Conservation (phyloP, 2,113 vertebrate genomes). For the Centropristis striata region DNA sequence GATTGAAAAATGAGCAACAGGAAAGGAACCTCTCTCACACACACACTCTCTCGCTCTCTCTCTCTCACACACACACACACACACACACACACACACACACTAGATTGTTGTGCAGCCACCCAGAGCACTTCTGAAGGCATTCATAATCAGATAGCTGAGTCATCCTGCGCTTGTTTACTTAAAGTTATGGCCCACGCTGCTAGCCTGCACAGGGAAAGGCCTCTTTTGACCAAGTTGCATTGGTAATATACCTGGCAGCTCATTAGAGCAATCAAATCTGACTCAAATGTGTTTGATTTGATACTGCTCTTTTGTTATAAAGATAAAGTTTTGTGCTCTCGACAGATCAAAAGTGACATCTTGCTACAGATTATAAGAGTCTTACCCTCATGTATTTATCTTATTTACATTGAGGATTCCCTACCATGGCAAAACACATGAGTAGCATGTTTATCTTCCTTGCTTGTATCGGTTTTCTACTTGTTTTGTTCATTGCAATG, state of each 20-base stretch:
- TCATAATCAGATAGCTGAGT: slow-evolving; percentile 63
- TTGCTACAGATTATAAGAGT: not conserved
- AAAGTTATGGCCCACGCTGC: slow-evolving; percentile 29
- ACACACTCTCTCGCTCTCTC: no score
- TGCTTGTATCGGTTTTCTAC: not conserved
- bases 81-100: slow-evolving; percentile 26
- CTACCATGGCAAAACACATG: not conserved
- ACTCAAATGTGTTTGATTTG: slow-evolving; percentile 11
- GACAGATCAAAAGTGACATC: slow-evolving; percentile 10
- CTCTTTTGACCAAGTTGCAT: not conserved
- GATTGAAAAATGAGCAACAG: slow-evolving; percentile 37
- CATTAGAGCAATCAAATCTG: not conserved
- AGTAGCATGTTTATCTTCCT: not conserved
- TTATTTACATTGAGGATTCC: not conserved
- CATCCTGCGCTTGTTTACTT: slow-evolving; percentile 51
- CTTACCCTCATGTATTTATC: not conserved
- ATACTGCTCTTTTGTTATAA: not conserved
- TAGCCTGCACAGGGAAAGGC: slow-evolving; percentile 16
- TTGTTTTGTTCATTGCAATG: not conserved
- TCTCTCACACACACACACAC: not conserved
- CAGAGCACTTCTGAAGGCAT: slow-evolving; percentile 23
- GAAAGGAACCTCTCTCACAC: not conserved
- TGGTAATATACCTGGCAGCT: not conserved
- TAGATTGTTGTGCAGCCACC: slow-evolving; percentile 23
- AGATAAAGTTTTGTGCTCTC: not conserved